Evolutionary conservation across 2,888 invertebrate species (phyloP).

Genomic region (Aspidiotus rigidus): DNA sequence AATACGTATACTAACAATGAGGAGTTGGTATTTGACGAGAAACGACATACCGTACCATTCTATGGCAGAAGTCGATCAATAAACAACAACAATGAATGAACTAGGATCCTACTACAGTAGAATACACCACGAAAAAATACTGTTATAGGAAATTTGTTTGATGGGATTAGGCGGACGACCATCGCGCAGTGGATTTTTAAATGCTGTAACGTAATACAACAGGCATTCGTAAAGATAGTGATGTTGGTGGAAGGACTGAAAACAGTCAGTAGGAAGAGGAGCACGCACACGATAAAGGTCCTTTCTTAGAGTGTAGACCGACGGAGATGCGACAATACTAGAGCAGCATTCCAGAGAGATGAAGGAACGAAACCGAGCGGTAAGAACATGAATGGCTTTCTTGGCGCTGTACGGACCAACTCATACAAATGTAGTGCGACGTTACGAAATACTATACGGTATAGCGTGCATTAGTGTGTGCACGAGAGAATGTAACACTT

Average conservation of each 20-base stretch:
- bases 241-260: neutral
- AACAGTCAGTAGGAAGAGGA: neutral
- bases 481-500: neutral
- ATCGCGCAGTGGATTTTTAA: neutral
- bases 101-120: too few species aligned
- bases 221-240: neutral
- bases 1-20: too few species aligned
- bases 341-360: conserved; percentile 20
- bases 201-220: conserved; percentile 19
- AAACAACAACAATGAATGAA: too few species aligned
- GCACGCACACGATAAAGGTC: neutral
- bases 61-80: too few species aligned
- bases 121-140: too few species aligned
- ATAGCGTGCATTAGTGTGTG: neutral
- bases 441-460: conserved; percentile 8
- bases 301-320: neutral
- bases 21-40: too few species aligned
- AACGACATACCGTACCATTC: too few species aligned
- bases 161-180: too few species aligned
- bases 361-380: conserved; percentile 1
- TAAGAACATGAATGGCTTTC: conserved; percentile 28
- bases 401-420: conserved; percentile 8
- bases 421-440: conserved; percentile 12
- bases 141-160: too few species aligned
- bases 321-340: neutral